Evolutionary conservation across 1,140 invertebrate species (phyloP), one percentile per base, ranked within the genome.

Genomic region (Radopholus similis): DNA sequence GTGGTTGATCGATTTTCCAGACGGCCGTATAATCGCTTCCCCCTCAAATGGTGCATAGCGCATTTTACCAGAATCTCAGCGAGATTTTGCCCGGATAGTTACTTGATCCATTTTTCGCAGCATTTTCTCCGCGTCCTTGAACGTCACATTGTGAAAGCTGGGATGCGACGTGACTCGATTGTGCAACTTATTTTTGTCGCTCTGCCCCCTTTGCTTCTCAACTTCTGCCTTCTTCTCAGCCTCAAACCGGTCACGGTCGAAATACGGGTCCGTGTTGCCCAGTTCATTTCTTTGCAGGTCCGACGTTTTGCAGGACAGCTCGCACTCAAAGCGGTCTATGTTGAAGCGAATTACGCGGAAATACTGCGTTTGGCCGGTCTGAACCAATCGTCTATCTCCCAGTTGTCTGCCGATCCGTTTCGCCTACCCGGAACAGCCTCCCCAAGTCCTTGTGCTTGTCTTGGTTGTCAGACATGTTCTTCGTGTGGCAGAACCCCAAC

Each of bases 81-180:
- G n/a, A n/a, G n/a, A n/a, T n/a, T n/a, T n/a, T n/a, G n/a, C n/a
- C n/a, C n/a, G n/a, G n/a, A 74, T 37, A 8, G 26, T 28, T 59
- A 76, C 74, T 63, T 70, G 80, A 72, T 95, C 92, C 88, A 96
- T 91, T 18, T 88, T 88, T 8, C 88, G 87, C 87, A 98, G 89
- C 40, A 95, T 83, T 79, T 92, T 91, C 75, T 95, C 92, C 1
- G 92, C 90, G 78, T 97, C 92, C 0, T 88, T 87, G 82, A 90
- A 98, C 11, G 90, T 91, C 68, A 97, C 93, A 82, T 99, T 99
- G 73, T 96, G 90, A 85, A 98, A 99, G 0, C 90, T 89, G 0
- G 93, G 94, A 86, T 99, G 96, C 18, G 95, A 91, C 64, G 98
- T 98, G 0, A 98, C 93, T 6, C 96, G 87, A 76, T 96, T 97